These are phyloP conservation scores for Platorchestia sp. DNA, from an alignment of 1,140 invertebrate species.

Conservation along the genomic window DNA sequence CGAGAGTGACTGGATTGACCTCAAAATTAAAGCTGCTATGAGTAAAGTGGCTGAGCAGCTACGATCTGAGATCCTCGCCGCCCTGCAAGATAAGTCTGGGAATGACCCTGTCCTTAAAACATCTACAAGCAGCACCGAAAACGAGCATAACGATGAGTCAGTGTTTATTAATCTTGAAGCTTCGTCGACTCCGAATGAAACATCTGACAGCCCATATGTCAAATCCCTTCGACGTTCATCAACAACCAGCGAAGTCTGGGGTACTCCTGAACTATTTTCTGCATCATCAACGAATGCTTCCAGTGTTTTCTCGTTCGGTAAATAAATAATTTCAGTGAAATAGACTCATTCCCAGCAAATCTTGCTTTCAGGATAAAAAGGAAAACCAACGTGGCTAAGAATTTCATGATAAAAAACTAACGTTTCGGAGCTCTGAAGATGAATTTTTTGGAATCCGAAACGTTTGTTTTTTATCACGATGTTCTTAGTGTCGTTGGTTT, in stretches of 20 bases:
- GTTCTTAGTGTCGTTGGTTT: too few relatives aligned
- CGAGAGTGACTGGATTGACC: not conserved
- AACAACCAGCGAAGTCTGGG: not conserved
- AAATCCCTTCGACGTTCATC: not conserved
- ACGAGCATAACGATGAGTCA: not conserved
- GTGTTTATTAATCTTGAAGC: not conserved
- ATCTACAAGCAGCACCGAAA: not conserved
- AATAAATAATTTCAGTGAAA: slow-evolving; percentile 34
- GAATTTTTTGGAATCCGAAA: too few relatives aligned
- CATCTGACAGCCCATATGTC: not conserved
- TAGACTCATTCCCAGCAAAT: too few relatives aligned
- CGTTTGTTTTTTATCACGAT: too few relatives aligned
- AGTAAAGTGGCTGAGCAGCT: slow-evolving; percentile 52
- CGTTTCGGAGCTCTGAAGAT: too few relatives aligned
- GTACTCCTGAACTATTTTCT: not conserved
- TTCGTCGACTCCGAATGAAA: not conserved
- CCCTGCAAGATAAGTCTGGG: not conserved
- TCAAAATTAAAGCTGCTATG: slow-evolving; percentile 21
- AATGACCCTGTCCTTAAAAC: not conserved
- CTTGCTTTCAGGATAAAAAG: too few relatives aligned
- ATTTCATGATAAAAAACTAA: too few relatives aligned
- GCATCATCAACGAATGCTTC: not conserved
- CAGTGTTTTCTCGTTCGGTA: not conserved
- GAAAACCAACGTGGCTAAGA: too few relatives aligned
- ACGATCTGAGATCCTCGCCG: not conserved